These are phyloP conservation scores for Pelochelys cantorii DNA, from an alignment of 2,797 vertebrate genomes.

Conservation along the genomic window DNA sequence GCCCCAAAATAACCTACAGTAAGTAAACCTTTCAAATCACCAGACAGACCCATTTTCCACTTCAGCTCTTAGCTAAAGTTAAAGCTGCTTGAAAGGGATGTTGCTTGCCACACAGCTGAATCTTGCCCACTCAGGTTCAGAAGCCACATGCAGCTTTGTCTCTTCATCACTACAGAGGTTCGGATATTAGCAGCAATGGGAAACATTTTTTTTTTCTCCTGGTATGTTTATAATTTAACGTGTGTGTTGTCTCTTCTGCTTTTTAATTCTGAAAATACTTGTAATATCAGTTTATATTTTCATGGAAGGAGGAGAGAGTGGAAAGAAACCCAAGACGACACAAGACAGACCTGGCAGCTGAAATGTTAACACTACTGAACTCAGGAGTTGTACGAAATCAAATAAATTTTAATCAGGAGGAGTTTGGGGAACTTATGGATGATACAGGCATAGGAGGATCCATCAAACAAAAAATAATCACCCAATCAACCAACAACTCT, in stretches of 20 bases:
- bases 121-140: neutral
- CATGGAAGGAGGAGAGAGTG: neutral
- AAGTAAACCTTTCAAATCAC: slow-evolving; percentile 2
- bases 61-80: neutral
- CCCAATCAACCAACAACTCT: neutral
- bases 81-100: neutral
- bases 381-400: neutral
- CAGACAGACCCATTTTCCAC: neutral
- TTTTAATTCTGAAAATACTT: slow-evolving; percentile 16
- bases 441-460: neutral
- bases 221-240: neutral
- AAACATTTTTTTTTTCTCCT: neutral
- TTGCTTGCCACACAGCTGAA: neutral
- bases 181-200: slow-evolving; percentile 1
- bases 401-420: neutral
- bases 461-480: neutral
- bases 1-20: neutral
- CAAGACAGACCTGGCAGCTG: neutral
- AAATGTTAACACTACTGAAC: neutral
- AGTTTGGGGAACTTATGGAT: neutral
- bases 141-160: neutral
- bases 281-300: neutral
- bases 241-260: slow-evolving; percentile 5
- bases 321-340: neutral
- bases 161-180: neutral